Evolutionary conservation across 2,888 invertebrate genomes (phyloP).

Genomic region (Abrostola triplasia): DNA sequence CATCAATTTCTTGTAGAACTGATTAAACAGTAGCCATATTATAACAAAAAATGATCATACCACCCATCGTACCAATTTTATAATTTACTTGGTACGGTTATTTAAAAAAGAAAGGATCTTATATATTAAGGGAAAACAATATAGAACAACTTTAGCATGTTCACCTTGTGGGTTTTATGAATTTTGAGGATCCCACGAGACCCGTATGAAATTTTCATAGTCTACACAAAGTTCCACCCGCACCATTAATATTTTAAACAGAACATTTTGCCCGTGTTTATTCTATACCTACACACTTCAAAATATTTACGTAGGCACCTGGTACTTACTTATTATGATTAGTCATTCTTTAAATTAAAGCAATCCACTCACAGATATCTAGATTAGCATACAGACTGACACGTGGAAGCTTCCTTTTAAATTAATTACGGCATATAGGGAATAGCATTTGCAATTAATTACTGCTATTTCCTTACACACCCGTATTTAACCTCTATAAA

Average conservation of each 20-base stretch:
- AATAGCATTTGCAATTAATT: conserved; percentile 31
- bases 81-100: too few species aligned
- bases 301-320: too few species aligned
- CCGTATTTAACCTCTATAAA: conserved; percentile 32
- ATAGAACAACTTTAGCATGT: not conserved
- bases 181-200: not conserved
- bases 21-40: too few species aligned
- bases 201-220: not conserved
- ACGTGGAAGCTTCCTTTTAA: conserved; percentile 22
- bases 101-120: too few species aligned
- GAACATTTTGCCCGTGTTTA: not conserved
- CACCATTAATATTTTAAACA: not conserved
- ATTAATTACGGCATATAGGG: conserved; percentile 17
- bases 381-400: conserved; percentile 33
- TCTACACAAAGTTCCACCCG: not conserved
- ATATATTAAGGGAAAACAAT: too few species aligned
- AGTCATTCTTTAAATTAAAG: conserved; percentile 9
- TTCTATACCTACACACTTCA: too few species aligned
- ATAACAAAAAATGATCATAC: too few species aligned
- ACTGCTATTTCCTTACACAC: conserved; percentile 29
- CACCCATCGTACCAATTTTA: too few species aligned
- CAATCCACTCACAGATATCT: conserved; percentile 7
- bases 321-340: not conserved
- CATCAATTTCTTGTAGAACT: too few species aligned
- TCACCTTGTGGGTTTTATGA: not conserved